Base-by-base conservation (phyloP, 2,797 vertebrate species). In the Peromyscus attwateri region DNA sequence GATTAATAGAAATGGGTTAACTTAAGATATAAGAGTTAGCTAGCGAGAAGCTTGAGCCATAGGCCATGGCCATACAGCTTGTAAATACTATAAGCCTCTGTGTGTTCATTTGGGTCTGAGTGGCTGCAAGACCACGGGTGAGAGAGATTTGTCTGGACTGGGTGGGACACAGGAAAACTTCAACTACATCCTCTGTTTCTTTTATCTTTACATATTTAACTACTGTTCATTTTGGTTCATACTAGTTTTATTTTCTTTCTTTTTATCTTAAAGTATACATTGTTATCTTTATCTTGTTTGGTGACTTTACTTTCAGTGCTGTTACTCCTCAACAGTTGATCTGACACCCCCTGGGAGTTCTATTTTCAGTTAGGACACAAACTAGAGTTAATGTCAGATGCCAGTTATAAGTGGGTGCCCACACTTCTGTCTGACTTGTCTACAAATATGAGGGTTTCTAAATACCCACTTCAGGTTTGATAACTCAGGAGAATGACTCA, bases 71-170 rank as follows among this genome's bases (percentile, higher is more conserved):
- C 52, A 55, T 55, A 55, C 52, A 55, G 52, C 16, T 16, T 55
- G 52, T 55, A 55, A 55, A 16, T 55, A 16, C 4, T 55, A 55
- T 55, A 16, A 55, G 52, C 52, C 52, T 55, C 52, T 55, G 52
- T 55, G 52, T 55, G 52, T 55, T 55, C 52, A 55, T 14, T 55
- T 55, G 52, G 52, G 52, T 55, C 52, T 55, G 52, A 55, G 52
- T 0, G 52, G 3, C 52, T 55, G 52, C 0, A 0, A 16, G 52
- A 55, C 52, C 52, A 55, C 1, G 14, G 52, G 1, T 16, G 52
- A 55, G 52, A 52, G 52, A 52, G 52, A 55, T 55, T 55, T 55
- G 52, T 55, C 52, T 55, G 52, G 52, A 55, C 52, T 55, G 52
- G 52, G 52, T 4, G 14, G 52, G 52, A 55, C 52, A 55, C 52